Conservation (phyloP, 2,113 vertebrate genomes). For the Atrichornis clamosus region DNA sequence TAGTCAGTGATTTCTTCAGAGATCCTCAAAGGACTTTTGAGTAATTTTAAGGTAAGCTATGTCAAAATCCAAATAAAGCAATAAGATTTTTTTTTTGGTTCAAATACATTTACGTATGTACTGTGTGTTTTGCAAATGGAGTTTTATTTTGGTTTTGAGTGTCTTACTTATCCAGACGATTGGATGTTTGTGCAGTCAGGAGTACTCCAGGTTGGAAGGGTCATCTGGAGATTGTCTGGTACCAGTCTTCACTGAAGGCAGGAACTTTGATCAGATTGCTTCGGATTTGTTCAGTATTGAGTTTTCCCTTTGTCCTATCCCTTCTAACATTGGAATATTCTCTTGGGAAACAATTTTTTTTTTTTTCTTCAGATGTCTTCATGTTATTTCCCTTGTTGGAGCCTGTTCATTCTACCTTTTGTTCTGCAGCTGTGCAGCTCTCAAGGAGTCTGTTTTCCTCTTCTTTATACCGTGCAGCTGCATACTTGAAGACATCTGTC, state of each 20-base stretch:
- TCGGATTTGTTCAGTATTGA: not conserved
- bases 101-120: not conserved
- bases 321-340: not conserved
- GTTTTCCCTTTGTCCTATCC: not conserved
- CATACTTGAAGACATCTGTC: not conserved
- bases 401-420: rapidly evolving
- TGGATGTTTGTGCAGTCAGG: not conserved
- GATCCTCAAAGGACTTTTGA: slow-evolving; percentile 14
- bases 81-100: not conserved
- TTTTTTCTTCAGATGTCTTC: not conserved
- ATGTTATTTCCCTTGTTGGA: not conserved
- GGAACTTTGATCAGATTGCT: not conserved
- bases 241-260: not conserved
- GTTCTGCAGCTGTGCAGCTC: not conserved
- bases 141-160: not conserved
- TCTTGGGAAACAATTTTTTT: not conserved
- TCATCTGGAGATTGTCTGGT: not conserved
- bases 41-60: slow-evolving; percentile 30
- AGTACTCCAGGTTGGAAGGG: not conserved
- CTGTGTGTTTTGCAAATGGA: not conserved
- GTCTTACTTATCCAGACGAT: not conserved
- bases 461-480: rapidly evolving
- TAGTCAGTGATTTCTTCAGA: slow-evolving; percentile 44
- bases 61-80: slow-evolving; percentile 63
- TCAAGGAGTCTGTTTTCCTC: not conserved